Evolutionary conservation across 2,888 invertebrate species (phyloP).

Genomic region (Bombyx huttoni): DNA sequence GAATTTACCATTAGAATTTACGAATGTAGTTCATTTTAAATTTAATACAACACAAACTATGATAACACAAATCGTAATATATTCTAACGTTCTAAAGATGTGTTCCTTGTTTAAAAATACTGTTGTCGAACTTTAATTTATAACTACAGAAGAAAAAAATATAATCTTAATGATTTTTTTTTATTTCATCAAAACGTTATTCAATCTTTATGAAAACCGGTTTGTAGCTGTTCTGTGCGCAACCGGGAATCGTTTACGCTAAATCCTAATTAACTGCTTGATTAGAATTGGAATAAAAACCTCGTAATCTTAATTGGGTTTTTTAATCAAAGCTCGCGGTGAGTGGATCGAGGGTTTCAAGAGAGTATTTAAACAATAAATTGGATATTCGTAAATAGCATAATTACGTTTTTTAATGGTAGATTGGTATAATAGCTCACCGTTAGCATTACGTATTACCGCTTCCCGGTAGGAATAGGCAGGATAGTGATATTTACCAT

Average conservation of each 20-base stretch:
- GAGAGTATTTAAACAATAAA: not conserved
- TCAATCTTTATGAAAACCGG: slow-evolving; percentile 21
- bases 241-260: slow-evolving; percentile 22
- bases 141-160: not conserved
- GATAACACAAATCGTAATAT: no score
- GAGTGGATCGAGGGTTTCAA: slow-evolving; percentile 15
- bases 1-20: no score
- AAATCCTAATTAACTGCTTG: slow-evolving; percentile 62
- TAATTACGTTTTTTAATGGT: not conserved
- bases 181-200: slow-evolving; percentile 7
- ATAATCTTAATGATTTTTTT: not conserved
- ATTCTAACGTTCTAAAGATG: no score
- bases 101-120: no score
- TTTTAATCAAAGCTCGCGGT: slow-evolving; percentile 50
- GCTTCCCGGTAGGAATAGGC: no score
- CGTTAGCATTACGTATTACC: not conserved
- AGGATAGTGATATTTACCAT: no score
- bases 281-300: slow-evolving; percentile 58
- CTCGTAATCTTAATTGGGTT: slow-evolving; percentile 63
- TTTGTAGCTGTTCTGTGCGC: slow-evolving; percentile 16
- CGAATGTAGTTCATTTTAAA: no score
- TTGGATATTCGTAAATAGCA: not conserved
- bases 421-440: not conserved
- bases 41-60: no score
- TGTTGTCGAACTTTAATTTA: not conserved